phyloP scores from a whole-genome alignment of 2,888 invertebrate genomes.

The Leistus spinibarbis region DNA sequence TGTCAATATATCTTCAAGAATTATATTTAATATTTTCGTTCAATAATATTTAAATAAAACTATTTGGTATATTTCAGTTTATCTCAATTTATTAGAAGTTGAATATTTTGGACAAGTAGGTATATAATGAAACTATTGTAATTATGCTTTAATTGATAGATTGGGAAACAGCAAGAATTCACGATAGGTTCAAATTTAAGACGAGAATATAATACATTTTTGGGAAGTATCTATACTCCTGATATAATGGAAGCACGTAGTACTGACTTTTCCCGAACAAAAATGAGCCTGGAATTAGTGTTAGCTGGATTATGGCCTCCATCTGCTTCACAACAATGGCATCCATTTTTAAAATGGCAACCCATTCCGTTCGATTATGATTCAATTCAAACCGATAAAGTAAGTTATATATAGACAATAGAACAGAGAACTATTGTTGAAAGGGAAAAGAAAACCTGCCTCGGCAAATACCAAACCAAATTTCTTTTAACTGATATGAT shows the following conservation, averaged over 20 bases:
- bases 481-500: too few relatives aligned
- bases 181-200: constrained; percentile 68
- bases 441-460: too few relatives aligned
- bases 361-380: constrained; percentile 49
- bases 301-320: constrained; percentile 73
- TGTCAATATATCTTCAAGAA: too few relatives aligned
- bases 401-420: constrained; percentile 37
- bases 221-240: constrained; percentile 63
- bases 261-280: constrained; percentile 71
- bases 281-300: constrained; percentile 72
- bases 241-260: constrained; percentile 63
- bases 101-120: neutral
- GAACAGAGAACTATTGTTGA: neutral
- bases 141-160: neutral
- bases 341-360: constrained; percentile 51
- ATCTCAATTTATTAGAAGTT: neutral
- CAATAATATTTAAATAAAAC: too few relatives aligned
- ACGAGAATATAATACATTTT: constrained; percentile 64
- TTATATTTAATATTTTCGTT: too few relatives aligned
- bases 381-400: constrained; percentile 45
- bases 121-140: neutral
- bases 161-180: constrained; percentile 68
- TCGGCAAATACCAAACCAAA: too few relatives aligned
- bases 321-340: constrained; percentile 61
- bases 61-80: too few relatives aligned